Percentiles rank a stretch among this genome's conserved stretches.
phyloP scores from a whole-genome alignment of 23 tunicate genomes.

The Phallusia fumigata region DNA sequence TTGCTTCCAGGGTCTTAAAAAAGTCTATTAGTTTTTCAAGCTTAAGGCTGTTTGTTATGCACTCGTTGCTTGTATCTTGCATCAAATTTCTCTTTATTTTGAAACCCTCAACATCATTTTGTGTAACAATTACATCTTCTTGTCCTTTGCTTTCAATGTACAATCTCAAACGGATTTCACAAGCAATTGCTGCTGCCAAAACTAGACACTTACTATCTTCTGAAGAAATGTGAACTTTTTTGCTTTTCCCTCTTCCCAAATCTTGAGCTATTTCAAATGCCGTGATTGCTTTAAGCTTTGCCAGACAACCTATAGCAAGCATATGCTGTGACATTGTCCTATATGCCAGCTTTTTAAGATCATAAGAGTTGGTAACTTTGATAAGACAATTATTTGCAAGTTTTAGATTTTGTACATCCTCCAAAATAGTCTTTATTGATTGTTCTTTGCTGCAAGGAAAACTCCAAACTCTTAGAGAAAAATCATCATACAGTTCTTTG shows the following conservation, averaged over 20 bases:
- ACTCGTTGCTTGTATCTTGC: not conserved
- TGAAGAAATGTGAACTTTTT: not conserved
- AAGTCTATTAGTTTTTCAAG: not conserved
- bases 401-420: not conserved
- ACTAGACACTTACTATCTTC: not conserved
- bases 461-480: not conserved
- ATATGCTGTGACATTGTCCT: slow-evolving; percentile 6
- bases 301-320: not conserved
- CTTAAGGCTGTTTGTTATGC: not conserved
- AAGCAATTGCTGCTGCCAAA: slow-evolving; percentile 21
- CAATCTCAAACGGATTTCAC: slow-evolving; percentile 20
- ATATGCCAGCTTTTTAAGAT: slow-evolving; percentile 11
- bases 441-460: not conserved
- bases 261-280: not conserved
- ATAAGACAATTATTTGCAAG: not conserved
- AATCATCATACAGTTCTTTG: slow-evolving; percentile 15
- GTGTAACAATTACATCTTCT: slow-evolving; percentile 5
- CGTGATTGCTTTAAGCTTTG: not conserved
- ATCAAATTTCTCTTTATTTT: not conserved
- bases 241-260: not conserved
- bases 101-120: not conserved
- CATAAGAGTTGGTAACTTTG: not conserved
- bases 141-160: not conserved
- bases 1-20: not conserved
- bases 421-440: not conserved